Conservation (phyloP, 2,797 vertebrate genomes). For the Premnoplex brunnescens region DNA sequence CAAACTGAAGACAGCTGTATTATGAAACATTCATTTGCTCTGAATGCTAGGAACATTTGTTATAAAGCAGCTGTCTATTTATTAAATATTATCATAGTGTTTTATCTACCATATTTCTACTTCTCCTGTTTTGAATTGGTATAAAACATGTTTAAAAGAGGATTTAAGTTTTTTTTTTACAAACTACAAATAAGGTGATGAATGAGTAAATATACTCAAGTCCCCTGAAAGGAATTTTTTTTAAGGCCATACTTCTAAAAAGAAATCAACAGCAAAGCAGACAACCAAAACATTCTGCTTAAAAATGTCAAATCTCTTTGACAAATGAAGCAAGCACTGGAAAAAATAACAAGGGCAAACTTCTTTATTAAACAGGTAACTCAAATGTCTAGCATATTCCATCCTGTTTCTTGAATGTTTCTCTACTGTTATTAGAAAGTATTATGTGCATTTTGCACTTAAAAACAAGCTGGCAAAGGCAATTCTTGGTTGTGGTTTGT, state of each 20-base stretch:
- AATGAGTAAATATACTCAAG: not conserved
- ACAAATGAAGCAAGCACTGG: not conserved
- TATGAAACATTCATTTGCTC: slow-evolving; percentile 9
- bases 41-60: not conserved
- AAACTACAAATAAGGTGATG: not conserved
- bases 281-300: not conserved
- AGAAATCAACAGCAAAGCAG: not conserved
- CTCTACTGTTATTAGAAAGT: not conserved
- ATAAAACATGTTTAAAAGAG: not conserved
- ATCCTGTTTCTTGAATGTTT: not conserved
- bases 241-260: not conserved
- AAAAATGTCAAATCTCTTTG: not conserved
- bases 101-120: not conserved
- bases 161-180: not conserved
- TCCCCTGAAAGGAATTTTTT: not conserved
- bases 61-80: not conserved
- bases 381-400: not conserved
- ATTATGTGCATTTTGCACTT: not conserved
- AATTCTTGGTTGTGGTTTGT: not conserved
- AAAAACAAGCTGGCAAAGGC: not conserved
- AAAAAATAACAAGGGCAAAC: not conserved
- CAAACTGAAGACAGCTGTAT: not conserved
- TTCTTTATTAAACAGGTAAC: not conserved
- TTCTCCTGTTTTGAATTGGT: not conserved
- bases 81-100: not conserved